phyloP scores from a whole-genome alignment of 2,888 invertebrate species.

The Mythimna vitellina region DNA sequence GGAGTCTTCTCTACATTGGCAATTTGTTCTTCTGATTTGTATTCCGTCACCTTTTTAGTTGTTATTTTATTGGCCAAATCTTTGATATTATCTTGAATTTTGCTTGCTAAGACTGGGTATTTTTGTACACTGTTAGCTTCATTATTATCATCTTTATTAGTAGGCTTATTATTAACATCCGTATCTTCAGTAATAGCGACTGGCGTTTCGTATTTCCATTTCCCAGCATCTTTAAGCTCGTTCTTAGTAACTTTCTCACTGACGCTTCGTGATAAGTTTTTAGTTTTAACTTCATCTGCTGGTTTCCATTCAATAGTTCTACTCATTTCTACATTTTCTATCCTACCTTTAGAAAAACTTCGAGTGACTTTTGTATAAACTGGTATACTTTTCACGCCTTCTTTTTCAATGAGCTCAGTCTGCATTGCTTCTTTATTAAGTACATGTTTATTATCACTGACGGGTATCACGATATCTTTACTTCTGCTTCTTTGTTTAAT shows the following conservation, averaged over 20 bases:
- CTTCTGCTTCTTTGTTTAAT: constrained; percentile 26
- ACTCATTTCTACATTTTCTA: constrained; percentile 52
- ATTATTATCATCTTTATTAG: not conserved
- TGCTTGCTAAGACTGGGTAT: constrained; percentile 22
- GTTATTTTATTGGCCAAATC: constrained; percentile 21
- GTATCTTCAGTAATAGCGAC: constrained; percentile 3
- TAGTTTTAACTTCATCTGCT: constrained; percentile 39
- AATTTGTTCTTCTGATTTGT: constrained; percentile 37
- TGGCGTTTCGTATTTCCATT: constrained; percentile 15
- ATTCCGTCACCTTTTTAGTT: constrained; percentile 30
- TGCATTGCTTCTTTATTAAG: constrained; percentile 28
- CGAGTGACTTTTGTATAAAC: constrained; percentile 51
- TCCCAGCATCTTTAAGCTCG: constrained; percentile 21
- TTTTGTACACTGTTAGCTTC: not conserved
- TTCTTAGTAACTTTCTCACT: constrained; percentile 55
- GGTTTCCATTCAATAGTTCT: constrained; percentile 52
- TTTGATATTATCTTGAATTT: constrained; percentile 39
- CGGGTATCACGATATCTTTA: constrained; percentile 13
- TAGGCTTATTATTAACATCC: constrained; percentile 1
- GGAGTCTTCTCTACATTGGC: constrained; percentile 39
- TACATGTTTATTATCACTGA: constrained; percentile 4
- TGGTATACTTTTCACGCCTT: constrained; percentile 45
- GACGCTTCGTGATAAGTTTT: constrained; percentile 28
- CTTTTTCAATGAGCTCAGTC: constrained; percentile 59
- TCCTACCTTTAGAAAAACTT: constrained; percentile 50